Percentiles rank a stretch among this genome's conserved stretches.
phyloP scores from a whole-genome alignment of 37 sponge, comb jelly and placozoan genomes.

The Amphimedon queenslandica region DNA sequence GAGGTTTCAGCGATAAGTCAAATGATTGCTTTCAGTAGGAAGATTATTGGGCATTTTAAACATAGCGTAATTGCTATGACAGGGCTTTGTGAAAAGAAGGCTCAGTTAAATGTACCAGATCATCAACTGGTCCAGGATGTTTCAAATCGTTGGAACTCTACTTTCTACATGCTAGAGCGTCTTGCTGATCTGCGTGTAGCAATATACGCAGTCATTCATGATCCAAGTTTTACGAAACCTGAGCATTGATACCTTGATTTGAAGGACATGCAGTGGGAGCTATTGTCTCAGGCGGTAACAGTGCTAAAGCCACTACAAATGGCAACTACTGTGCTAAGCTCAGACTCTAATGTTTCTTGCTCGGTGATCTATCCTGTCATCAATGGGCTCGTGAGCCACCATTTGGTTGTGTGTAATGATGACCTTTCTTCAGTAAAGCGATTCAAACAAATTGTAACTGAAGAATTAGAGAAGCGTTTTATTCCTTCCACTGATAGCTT shows the following conservation, averaged over 20 bases:
- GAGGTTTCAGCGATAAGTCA: background rate
- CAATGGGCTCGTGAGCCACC: background rate
- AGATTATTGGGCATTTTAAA: background rate
- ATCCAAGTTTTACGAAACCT: background rate
- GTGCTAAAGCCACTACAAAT: conserved; percentile 17
- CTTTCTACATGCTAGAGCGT: conserved; percentile 16
- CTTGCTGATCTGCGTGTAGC: conserved; percentile 6
- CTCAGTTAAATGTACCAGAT: background rate
- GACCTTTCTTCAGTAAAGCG: no score
- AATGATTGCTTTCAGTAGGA: background rate
- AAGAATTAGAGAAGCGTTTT: no score
- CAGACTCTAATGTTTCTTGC: background rate
- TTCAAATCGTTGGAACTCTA: conserved; percentile 22
- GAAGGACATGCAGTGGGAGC: conserved; percentile 1
- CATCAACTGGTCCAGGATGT: conserved; percentile 15
- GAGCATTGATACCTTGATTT: background rate
- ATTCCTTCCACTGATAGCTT: no score
- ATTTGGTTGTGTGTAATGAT: no score
- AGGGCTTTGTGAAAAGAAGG: background rate
- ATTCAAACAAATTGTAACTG: no score
- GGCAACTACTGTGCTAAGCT: conserved; percentile 9
- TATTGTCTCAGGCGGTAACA: background rate
- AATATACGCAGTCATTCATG: conserved; percentile 8
- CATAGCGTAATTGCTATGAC: conserved; percentile 4
- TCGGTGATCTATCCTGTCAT: background rate